phyloP scores from a whole-genome alignment of 2,888 invertebrate species.

The Dioctria linearis region DNA sequence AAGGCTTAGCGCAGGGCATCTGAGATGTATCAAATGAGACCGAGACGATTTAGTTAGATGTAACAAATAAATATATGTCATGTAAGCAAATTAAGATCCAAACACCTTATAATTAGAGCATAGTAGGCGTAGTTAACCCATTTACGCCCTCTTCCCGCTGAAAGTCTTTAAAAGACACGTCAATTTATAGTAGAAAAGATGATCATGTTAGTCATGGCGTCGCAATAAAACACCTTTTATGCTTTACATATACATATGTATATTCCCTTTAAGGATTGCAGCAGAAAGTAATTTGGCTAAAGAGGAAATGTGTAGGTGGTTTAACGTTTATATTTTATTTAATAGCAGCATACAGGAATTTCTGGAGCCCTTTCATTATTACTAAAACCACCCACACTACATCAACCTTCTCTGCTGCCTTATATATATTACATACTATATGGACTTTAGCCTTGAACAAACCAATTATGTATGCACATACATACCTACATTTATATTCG shows the following conservation, averaged over 20 bases:
- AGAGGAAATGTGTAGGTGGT: slow-evolving; percentile 30
- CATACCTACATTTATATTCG: too few relatives aligned
- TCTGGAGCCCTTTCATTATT: slow-evolving; percentile 12
- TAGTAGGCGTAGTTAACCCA: neutral
- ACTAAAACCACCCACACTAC: slow-evolving; percentile 15
- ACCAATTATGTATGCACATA: slow-evolving; percentile 5
- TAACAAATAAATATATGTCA: too few relatives aligned
- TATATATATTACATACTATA: neutral
- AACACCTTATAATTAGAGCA: neutral
- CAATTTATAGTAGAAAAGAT: neutral
- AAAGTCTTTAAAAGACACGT: neutral
- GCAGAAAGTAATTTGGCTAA: slow-evolving; percentile 12
- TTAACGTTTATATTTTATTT: slow-evolving; percentile 31
- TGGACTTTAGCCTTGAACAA: slow-evolving; percentile 27
- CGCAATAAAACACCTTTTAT: neutral
- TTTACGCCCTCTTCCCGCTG: neutral
- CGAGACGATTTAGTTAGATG: too few relatives aligned
- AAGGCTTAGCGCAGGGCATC: too few relatives aligned
- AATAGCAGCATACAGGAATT: slow-evolving; percentile 19
- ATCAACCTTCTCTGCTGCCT: slow-evolving; percentile 7
- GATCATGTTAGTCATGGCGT: slow-evolving; percentile 5
- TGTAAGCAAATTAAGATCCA: neutral
- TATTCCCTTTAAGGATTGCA: slow-evolving; percentile 23
- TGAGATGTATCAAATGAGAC: too few relatives aligned
- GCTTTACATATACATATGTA: neutral